Percentiles rank a stretch among this genome's conserved stretches.
These are phyloP conservation scores for Hydrolagus colliei DNA, from an alignment of 2,797 vertebrate species.

Conservation along the genomic window DNA sequence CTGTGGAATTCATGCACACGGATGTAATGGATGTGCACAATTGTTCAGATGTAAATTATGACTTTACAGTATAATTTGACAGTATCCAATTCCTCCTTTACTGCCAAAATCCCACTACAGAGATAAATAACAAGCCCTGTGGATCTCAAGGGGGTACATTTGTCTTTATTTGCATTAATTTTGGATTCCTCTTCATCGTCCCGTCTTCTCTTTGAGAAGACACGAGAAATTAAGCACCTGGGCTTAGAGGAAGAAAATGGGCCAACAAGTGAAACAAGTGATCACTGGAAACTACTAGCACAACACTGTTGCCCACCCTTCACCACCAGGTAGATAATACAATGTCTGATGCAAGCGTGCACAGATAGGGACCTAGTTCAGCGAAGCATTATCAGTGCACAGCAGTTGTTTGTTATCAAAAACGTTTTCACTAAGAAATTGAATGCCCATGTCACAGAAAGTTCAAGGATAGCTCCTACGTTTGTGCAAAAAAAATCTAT, in stretches of 20 bases:
- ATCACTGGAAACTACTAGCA: neutral
- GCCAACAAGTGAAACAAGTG: neutral
- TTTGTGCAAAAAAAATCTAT: neutral
- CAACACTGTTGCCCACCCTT: neutral
- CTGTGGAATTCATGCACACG: neutral
- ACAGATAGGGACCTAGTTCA: neutral
- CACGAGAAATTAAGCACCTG: neutral
- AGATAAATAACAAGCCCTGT: neutral
- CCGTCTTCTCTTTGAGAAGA: no score
- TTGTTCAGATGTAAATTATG: neutral
- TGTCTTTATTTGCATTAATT: neutral
- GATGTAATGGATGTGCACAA: neutral
- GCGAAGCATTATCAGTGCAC: neutral
- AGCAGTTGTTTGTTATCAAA: neutral
- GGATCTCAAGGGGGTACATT: neutral
- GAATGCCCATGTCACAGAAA: neutral
- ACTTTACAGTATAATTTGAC: neutral
- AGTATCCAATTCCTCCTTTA: neutral
- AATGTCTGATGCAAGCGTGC: neutral
- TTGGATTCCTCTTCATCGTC: neutral
- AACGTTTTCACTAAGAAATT: neutral
- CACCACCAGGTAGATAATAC: neutral
- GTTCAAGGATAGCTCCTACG: neutral
- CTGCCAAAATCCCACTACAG: neutral
- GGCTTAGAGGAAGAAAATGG: neutral